Base-by-base conservation (phyloP, 2,888 invertebrate genomes). In the Latheticus oryzae region DNA sequence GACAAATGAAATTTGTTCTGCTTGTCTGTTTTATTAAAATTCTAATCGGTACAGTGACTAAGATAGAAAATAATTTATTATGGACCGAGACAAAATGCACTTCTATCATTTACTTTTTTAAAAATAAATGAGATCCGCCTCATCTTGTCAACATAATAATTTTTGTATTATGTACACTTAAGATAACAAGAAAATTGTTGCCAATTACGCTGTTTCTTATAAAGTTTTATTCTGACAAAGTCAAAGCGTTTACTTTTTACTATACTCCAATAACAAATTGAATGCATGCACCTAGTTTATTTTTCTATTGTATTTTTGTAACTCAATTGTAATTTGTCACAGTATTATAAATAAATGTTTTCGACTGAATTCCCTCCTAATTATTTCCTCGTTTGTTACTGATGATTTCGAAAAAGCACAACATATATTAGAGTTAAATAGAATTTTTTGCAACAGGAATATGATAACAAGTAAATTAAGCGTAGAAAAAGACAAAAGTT, bases 101-200 rank as follows among this genome's bases (percentile, higher is more conserved):
- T 4, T 5, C 21, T 5, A 21, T n/a, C n/a, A n/a, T n/a, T n/a
- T n/a, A 28, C 5, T 9, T 32, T 16, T 3, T 5, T 9, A 24
- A 15, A 12, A 21, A 12, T 21, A 12, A 28, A 30, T 17, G 7
- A 23, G 12, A 12, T 23, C n/a, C n/a, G n/a, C 9, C 24, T 16
- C 8, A 26, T 51, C 43, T 15, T 51, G 37, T 54, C 54, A 30
- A 21, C 38, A 30, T 17, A 21, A 35, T 48, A 55, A 55, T 55
- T 47, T 47, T 47, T 40, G 13, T 16, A 53, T 53, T 53, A 43
- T 23, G n/a, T 13, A 23, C 26, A 7, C 11, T 37, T 47, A 13
- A 38, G 24, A 45, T 47, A 55, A 55, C 26, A 48, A 55, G 47
- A 32, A 38, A 47, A 32, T 38, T 24, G 35, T 16, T 5, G 16